Evolutionary conservation across 2,888 invertebrate genomes (phyloP), one percentile per base, ranked within the genome.

Genomic region (Monopis laevigella): DNA sequence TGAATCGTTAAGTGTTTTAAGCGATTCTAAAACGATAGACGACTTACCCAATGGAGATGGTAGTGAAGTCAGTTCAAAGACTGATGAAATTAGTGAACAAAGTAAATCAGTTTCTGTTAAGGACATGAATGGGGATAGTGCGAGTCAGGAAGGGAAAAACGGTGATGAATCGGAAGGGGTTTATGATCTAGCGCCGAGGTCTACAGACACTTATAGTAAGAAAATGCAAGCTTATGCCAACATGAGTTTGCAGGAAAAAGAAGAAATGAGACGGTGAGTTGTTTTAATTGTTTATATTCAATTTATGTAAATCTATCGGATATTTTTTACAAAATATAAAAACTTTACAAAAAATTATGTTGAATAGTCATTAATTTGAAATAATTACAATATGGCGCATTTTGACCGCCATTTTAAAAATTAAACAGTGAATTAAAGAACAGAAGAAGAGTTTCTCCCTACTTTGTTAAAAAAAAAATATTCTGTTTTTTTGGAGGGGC

Each of bases 191-290:
- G 78, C 69, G 11, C 77, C 78, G 12, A 46, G 78, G 8, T 65
- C 70, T 0, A 73, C 71, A 0, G 78, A 77, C 14, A 77, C 78
- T n/a, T 80, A 73, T 40, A 77, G 61, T 26, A 77, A 71, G 58
- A 77, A 75, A 47, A 78, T 80, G 78, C 65, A 67, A 44, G 77
- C 72, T 28, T 80, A 78, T 46, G 77, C 78, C 36, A 78, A 66
- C 45, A 58, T 80, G 72, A 75, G 55, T 46, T 72, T 71, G 0
- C 59, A 66, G 41, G 78, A 78, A 48, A 80, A 78, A n/a, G 78
- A 80, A 36, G 78, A 78, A 44, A 67, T 77, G 47, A 59, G 77
- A 36, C 63, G 74, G 78, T 77, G 36, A 54, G 63, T 50, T 41
- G 14, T 34, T 19, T 5, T 24, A 34, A 5, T 17, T 35, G 10